Percentiles rank a stretch among this genome's conserved stretches.
Evolutionary conservation across 2,797 vertebrate genomes (phyloP).

Genomic region (Karalla daura): DNA sequence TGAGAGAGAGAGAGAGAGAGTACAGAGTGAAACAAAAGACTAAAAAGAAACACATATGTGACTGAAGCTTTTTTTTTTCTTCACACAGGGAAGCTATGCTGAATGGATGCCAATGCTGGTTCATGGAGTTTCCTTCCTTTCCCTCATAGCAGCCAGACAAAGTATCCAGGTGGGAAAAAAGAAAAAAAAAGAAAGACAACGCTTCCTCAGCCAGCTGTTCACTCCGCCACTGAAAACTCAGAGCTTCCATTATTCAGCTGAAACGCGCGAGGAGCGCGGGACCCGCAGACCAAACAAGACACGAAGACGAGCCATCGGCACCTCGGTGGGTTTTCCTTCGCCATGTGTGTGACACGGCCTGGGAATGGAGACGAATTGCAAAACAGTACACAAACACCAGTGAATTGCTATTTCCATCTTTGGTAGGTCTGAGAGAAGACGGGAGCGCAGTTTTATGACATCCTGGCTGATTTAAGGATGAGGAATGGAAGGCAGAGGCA

Average conservation of each 20-base stretch:
- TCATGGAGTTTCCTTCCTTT: constrained; percentile 55
- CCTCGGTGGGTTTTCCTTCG: background rate
- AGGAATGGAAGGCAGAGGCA: background rate
- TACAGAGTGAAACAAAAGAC: constrained; percentile 24
- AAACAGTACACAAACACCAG: background rate
- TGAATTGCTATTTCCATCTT: background rate
- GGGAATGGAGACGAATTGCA: background rate
- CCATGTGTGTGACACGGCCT: background rate
- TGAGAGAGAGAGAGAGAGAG: constrained; percentile 25
- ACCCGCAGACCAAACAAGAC: constrained; percentile 26
- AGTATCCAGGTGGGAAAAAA: constrained; percentile 60
- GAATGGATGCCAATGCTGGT: constrained; percentile 32
- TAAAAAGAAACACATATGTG: constrained; percentile 4
- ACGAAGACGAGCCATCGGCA: constrained; percentile 11
- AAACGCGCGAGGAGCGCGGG: constrained; percentile 13
- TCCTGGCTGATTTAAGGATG: background rate
- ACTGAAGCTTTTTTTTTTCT: constrained; percentile 13
- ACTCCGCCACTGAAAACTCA: constrained; percentile 29
- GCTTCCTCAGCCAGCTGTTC: constrained; percentile 51
- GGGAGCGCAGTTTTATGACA: background rate
- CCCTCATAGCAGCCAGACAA: constrained; percentile 42
- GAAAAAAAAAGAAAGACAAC: no score
- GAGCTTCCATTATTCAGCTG: constrained; percentile 27
- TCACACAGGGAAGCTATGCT: constrained; percentile 9
- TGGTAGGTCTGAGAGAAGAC: background rate